Conservation (phyloP, 2,888 invertebrate genomes). For the Miltochrista miniata region DNA sequence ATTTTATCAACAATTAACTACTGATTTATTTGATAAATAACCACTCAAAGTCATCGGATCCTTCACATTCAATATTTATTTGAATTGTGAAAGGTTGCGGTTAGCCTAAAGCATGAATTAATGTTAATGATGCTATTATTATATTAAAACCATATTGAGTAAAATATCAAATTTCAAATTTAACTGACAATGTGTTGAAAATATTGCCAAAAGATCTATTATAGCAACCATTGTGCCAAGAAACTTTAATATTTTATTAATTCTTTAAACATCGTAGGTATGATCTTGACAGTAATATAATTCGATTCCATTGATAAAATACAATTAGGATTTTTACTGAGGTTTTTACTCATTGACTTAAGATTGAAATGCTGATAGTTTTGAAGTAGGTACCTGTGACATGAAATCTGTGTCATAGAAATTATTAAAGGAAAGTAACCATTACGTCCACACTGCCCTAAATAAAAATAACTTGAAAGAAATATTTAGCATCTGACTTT, state of each 20-base stretch:
- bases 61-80: not conserved
- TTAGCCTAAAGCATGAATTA: not conserved
- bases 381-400: too few species aligned
- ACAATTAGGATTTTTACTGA: constrained; percentile 13
- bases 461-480: too few species aligned
- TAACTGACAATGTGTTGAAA: not conserved
- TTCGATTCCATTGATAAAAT: constrained; percentile 23
- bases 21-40: not conserved
- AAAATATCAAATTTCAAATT: not conserved
- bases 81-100: not conserved
- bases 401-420: constrained; percentile 8
- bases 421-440: not conserved
- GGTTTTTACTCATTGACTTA: constrained; percentile 2
- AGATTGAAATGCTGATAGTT: not conserved
- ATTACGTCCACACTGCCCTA: not conserved
- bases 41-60: not conserved
- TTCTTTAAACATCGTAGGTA: constrained; percentile 32
- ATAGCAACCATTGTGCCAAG: constrained; percentile 20
- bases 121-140: not conserved
- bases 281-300: constrained; percentile 29
- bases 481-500: too few species aligned
- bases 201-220: constrained; percentile 6
- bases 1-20: not conserved
- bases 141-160: not conserved
- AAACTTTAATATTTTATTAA: constrained; percentile 35